Base-by-base conservation (phyloP, 2,113 vertebrate species). In the Hoplias malabaricus region DNA sequence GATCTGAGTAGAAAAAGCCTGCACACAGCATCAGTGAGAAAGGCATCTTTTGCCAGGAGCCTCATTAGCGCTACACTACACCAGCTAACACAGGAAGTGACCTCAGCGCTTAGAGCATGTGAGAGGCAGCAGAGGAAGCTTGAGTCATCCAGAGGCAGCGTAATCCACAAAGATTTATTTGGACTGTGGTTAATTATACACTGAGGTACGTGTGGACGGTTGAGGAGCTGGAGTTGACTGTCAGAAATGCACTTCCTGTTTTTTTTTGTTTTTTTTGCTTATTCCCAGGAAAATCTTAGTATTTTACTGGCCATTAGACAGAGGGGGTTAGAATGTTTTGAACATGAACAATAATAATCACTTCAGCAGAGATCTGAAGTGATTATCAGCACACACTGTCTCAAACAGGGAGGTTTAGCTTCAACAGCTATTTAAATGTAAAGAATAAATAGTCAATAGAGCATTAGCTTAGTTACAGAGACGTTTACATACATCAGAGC, bases 51-150 rank as follows among this genome's bases (percentile, higher is more conserved):
- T 68, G 48, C 74, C 63, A 21, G 63, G 27, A 68, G 74, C 16
- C 23, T 76, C 50, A 80, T 80, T 80, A 75, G 48, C 23, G 23
- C 34, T 59, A 54, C 16, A 21, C 63, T 25, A 13, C 14, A 14
- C 62, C 36, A 73, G 69, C 56, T 69, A 53, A 36, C 71, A 75
- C 56, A 80, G 66, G 72, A 80, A 74, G 70, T 75, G 72, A 80
- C 59, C 40, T 70, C 67, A 63, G 65, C 25, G 27, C n/a, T 40
- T 62, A 80, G 10, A 70, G 53, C 72, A 68, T 34, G n/a, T n/a
- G n/a, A n/a, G 33, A 69, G 53, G 11, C 48, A 76, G 73, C 7
- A 65, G 33, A 67, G 66, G 42, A 75, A 42, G 10, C 25, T 40
- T 80, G 72, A 80, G 56, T 80, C 65, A 80, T 65, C n/a, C 66